Conservation (phyloP, 2,113 vertebrate genomes). For the Smithornis capensis region DNA sequence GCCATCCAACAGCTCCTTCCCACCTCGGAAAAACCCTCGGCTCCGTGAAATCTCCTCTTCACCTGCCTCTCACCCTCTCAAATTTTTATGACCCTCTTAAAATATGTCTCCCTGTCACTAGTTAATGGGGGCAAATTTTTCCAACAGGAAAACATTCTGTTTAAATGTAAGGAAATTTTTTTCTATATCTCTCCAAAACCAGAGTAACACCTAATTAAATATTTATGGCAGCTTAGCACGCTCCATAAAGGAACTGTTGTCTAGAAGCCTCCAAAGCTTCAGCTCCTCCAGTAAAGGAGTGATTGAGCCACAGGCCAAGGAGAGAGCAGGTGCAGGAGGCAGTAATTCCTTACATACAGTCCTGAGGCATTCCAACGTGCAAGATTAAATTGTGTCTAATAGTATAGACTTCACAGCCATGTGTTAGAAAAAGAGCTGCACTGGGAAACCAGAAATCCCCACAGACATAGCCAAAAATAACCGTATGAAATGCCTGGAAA, state of each 20-base stretch:
- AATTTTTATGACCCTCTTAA: background rate
- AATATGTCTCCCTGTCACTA: background rate
- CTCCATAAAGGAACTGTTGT: constrained; percentile 38
- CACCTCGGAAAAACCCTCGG: background rate
- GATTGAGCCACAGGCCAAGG: background rate
- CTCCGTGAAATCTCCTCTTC: background rate
- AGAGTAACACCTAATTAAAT: constrained; percentile 37
- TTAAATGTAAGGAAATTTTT: background rate
- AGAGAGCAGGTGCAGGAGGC: constrained; percentile 12
- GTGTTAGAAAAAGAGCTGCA: constrained; percentile 32
- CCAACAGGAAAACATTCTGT: background rate
- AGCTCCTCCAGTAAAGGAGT: background rate
- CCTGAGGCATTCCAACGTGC: background rate
- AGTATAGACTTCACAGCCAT: constrained; percentile 6
- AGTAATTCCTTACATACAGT: background rate
- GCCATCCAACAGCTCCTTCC: background rate
- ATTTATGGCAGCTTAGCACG: background rate
- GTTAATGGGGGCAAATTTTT: background rate
- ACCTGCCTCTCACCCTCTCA: background rate
- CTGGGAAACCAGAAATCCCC: constrained; percentile 40
- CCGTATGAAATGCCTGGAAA: constrained; percentile 12
- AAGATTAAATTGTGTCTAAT: background rate
- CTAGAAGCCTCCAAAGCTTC: background rate
- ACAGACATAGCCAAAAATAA: constrained; percentile 56
- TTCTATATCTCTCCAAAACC: constrained; percentile 21